Evolutionary conservation across 2,113 vertebrate genomes (phyloP).

Genomic region (Oryzias celebensis): DNA sequence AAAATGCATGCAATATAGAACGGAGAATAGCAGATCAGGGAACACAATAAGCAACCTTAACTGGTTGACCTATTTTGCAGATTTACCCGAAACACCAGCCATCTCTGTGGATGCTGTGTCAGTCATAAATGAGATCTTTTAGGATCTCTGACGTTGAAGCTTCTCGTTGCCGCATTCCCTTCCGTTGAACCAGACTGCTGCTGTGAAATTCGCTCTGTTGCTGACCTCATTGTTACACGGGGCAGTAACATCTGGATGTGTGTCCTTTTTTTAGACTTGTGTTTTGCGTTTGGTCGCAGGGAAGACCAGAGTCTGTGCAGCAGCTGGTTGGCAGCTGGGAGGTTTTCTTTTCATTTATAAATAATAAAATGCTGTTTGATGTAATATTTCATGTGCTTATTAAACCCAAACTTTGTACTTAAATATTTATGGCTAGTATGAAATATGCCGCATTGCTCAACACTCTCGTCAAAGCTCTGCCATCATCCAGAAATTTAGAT

Average conservation of each 20-base stretch:
- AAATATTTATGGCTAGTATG: constrained; percentile 18
- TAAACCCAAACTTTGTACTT: background rate
- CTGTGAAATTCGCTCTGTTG: constrained; percentile 40
- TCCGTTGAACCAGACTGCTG: constrained; percentile 43
- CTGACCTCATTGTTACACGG: constrained; percentile 52
- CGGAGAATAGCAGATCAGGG: background rate
- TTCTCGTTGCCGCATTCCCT: constrained; percentile 53
- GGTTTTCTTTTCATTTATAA: constrained; percentile 4
- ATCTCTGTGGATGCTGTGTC: constrained; percentile 26
- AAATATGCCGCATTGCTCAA: constrained; percentile 15
- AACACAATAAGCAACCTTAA: constrained; percentile 3
- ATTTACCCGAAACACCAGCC: constrained; percentile 22
- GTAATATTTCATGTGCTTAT: background rate
- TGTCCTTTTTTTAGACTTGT: constrained; percentile 9
- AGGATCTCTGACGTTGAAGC: constrained; percentile 67
- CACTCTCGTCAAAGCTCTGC: background rate
- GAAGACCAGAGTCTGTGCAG: constrained; percentile 11
- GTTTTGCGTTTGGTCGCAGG: constrained; percentile 3
- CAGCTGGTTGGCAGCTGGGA: constrained; percentile 21
- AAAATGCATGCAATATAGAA: background rate
- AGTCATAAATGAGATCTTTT: constrained; percentile 47
- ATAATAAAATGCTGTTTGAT: constrained; percentile 14
- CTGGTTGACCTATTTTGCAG: constrained; percentile 16
- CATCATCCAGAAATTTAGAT: constrained; percentile 48
- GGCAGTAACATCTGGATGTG: background rate